phyloP scores from a whole-genome alignment of 2,797 vertebrate species.

The Psittacula derbiana region DNA sequence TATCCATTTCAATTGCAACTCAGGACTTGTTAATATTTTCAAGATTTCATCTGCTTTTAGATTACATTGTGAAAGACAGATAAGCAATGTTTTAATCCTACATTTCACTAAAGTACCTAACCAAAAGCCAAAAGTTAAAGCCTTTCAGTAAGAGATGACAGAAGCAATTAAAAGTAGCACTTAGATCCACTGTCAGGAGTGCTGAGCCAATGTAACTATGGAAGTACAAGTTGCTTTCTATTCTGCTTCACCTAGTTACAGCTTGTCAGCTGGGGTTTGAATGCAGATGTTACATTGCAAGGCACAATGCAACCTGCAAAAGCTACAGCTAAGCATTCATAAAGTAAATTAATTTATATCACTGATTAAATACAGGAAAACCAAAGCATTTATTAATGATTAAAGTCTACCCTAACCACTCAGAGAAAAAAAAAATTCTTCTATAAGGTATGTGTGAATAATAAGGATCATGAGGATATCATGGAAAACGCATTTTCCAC shows the following conservation, averaged over 20 bases:
- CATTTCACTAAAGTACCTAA: background rate
- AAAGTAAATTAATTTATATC: background rate
- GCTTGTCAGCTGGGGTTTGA: background rate
- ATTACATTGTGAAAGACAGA: background rate
- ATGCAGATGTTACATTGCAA: background rate
- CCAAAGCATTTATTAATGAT: background rate
- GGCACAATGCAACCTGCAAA: background rate
- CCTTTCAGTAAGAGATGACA: background rate
- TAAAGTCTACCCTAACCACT: background rate
- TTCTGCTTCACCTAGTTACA: background rate
- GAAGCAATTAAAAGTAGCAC: background rate
- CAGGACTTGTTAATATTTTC: background rate
- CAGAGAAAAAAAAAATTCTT: background rate
- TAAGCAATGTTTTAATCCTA: background rate
- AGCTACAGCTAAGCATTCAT: background rate
- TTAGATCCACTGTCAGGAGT: background rate
- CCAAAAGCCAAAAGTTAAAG: background rate
- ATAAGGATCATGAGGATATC: background rate
- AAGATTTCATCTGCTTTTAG: background rate
- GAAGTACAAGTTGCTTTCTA: background rate
- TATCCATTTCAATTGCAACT: background rate
- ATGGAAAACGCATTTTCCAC: background rate
- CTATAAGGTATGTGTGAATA: rapidly evolving
- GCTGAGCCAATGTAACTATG: slow-evolving; percentile 9
- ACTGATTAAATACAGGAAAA: background rate